These are phyloP conservation scores for Drosophila tani DNA, from an alignment of 1,140 invertebrate genomes.

Conservation along the genomic window DNA sequence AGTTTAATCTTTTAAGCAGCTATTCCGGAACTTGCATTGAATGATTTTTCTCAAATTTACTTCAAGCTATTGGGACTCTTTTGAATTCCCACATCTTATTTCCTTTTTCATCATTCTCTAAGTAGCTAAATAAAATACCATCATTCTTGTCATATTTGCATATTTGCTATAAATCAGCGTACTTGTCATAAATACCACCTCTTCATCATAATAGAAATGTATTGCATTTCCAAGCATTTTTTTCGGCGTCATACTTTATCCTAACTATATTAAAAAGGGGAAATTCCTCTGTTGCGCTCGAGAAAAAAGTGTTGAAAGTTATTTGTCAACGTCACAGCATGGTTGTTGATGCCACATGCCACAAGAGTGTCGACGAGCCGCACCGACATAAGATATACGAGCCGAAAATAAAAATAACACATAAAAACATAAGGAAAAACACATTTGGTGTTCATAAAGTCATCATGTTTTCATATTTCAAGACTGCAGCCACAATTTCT, in stretches of 20 bases:
- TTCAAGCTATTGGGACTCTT: no score
- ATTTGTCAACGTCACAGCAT: slow-evolving; percentile 68
- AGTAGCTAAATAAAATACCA: background rate
- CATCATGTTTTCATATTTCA: slow-evolving; percentile 74
- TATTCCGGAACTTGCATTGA: no score
- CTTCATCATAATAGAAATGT: slow-evolving; percentile 39
- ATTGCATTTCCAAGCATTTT: slow-evolving; percentile 35
- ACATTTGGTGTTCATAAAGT: slow-evolving; percentile 69
- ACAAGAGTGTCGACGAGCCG: slow-evolving; percentile 25
- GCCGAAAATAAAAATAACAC: slow-evolving; percentile 10
- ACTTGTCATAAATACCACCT: slow-evolving; percentile 28
- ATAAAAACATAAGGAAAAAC: slow-evolving; percentile 17
- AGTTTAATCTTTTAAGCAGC: no score
- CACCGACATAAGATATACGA: slow-evolving; percentile 53
- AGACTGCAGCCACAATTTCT: slow-evolving; percentile 34
- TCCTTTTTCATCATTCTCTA: background rate
- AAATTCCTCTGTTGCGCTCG: slow-evolving; percentile 11
- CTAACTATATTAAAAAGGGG: slow-evolving; percentile 12
- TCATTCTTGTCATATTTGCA: slow-evolving; percentile 18
- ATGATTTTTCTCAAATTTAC: no score
- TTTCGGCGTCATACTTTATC: slow-evolving; percentile 23
- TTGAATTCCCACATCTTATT: no score
- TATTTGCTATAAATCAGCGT: slow-evolving; percentile 34
- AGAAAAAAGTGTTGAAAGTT: slow-evolving; percentile 64
- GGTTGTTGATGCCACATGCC: slow-evolving; percentile 46